Base-by-base conservation (phyloP, 2,113 vertebrate genomes). In the Otolemur garnettii region DNA sequence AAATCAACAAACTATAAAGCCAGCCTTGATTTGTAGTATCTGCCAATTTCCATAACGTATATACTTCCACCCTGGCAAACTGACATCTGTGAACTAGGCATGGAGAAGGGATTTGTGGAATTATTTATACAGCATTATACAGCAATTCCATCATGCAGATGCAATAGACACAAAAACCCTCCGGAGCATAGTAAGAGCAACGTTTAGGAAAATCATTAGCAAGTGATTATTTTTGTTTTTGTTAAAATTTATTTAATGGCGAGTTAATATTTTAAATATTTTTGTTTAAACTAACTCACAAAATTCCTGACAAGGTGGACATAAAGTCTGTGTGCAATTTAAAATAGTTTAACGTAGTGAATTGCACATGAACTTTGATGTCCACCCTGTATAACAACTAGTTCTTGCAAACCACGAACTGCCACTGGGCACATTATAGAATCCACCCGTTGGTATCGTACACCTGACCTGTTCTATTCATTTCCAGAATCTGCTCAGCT, bases 141-240 rank as follows among this genome's bases (percentile, higher is more conserved):
- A 33, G 38, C 26, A n/a, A 78, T 90, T 74, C 26, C 45, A 66
- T 7, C 18, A 64, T 66, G 24, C 2, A 85, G 62, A 53, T 28
- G 28, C 8, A 84, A 4, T 28, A 87, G 35, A 55, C 11, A 55
- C 50, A n/a, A 68, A 91, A 19, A 72, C 53, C 42, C 55, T 90
- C 38, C 14, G 84, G 68, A 75, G 30, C 35, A 19, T 33, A 62
- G 7, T 59, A 59, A 95, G 26, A 81, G 19, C 33, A 90, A 60
- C 38, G 42, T 19, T 84, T 92, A 69, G 26, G 62, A 78, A 94
- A 85, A 64, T 81, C 93, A 82, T 62, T 77, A 72, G 75, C 10
- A 90, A 90, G 77, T 72, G 8, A 53, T 87, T 82, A 55, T 30
- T 74, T 91, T 94, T 94, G n/a, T 93, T 94, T 96, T 69, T 50